These are phyloP conservation scores for Penaeus monodon DNA, from an alignment of 2,888 invertebrate genomes.

Conservation along the genomic window DNA sequence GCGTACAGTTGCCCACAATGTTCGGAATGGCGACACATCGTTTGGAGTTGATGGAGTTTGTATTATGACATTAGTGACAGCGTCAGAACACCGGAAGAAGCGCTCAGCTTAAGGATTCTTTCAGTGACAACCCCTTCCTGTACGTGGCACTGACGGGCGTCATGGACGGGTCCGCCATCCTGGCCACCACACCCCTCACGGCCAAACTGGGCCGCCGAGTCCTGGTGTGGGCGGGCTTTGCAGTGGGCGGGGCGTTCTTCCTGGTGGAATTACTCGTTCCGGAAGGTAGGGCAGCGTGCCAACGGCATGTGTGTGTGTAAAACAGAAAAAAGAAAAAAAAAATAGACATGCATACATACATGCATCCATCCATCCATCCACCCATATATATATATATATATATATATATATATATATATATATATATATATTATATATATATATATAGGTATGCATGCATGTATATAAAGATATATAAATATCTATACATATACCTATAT, in stretches of 20 bases:
- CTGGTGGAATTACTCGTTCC: constrained; percentile 50
- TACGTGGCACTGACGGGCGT: constrained; percentile 61
- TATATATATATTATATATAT: neutral
- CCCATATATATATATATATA: neutral
- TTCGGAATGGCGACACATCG: no score
- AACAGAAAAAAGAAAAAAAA: no score
- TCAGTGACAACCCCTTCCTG: constrained; percentile 54
- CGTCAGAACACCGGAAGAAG: no score
- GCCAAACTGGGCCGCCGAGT: constrained; percentile 50
- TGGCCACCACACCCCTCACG: constrained; percentile 40
- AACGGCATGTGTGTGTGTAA: neutral
- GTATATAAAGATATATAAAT: constrained; percentile 1
- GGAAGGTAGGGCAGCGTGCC: constrained; percentile 11
- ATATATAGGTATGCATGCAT: neutral
- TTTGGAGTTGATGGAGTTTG: no score
- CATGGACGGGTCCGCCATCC: constrained; percentile 48
- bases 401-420: constrained; percentile 21
- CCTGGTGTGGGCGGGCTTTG: constrained; percentile 43
- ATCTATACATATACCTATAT: constrained; percentile 2
- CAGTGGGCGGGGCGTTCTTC: constrained; percentile 34
- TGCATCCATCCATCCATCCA: no score
- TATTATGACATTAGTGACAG: no score
- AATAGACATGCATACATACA: no score
- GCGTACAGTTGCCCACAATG: no score
- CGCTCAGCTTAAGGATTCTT: no score